Base-by-base conservation (phyloP, 2,797 vertebrate species). In the Allobates femoralis region DNA sequence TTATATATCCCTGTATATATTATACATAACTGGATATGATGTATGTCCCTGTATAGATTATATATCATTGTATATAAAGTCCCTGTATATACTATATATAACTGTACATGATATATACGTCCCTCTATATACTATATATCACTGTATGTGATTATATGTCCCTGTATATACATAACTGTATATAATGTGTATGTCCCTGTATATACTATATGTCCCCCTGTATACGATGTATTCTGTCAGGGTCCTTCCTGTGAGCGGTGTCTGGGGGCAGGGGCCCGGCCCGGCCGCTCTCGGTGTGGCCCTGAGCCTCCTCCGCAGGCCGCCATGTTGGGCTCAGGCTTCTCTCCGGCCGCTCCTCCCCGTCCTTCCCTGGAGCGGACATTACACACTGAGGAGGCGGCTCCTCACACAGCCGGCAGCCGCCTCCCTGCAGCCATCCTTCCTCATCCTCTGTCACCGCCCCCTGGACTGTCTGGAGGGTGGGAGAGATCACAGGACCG, bases 261-360 rank as follows among this genome's bases (percentile, higher is more conserved):
- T 23, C 7, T 7, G 1, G 21, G 5, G 58, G 11, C n/a, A 4
- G 15, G 62, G 0, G 12, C 26, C 3, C 10, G 14, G 60, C 16
- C 26, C 12, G 2, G 62, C 1, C 2, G 60, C 18, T 26, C 37
- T 23, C 41, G 0, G 41, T 46, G 5, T 46, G 3, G 4, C 23
- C 34, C 37, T 41, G 71, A 46, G 71, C 32, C 16, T 3, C 12
- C 15, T 11, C 16, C 1, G 55, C 37, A 62, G 67, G 69, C 77
- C 34, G 86, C 81, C 86, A 87, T 87, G 76, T 80, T 84, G 66
- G 21, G 51, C 73, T 51, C 74, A 62, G 26, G 60, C 79, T 82
- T 75, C n/a, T 76, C 80, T 34, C 73, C 51, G 23, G 69, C 85
- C n/a, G 53, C 74, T 46, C 77, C 82, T 58, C 82, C 82, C 41